A percentile compares a stretch with the other conserved stretches of the same genome.
Conservation (phyloP, 1,140 invertebrate genomes). For the Luehdorfia chinensis region DNA sequence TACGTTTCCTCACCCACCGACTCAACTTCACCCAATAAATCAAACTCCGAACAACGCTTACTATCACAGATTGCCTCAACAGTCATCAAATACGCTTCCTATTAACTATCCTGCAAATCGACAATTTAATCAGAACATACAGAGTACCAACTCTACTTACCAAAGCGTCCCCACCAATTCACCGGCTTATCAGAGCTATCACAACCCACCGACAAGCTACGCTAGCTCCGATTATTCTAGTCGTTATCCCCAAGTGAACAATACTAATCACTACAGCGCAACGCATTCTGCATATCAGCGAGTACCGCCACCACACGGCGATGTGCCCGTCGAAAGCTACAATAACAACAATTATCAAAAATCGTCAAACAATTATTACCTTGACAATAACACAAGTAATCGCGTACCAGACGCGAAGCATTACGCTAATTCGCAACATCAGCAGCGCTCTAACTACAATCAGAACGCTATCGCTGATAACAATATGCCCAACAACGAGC, state of each 20-base stretch:
- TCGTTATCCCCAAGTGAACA: constrained; percentile 60
- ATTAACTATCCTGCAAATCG: constrained; percentile 46
- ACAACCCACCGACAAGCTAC: constrained; percentile 69
- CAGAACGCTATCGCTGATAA: constrained; percentile 31
- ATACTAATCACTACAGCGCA: constrained; percentile 49
- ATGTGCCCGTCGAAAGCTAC: constrained; percentile 52
- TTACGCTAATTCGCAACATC: constrained; percentile 49
- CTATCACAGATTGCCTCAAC: constrained; percentile 56
- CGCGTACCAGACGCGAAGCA: constrained; percentile 40
- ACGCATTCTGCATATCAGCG: constrained; percentile 76
- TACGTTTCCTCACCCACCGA: constrained; percentile 58
- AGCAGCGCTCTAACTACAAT: constrained; percentile 40
- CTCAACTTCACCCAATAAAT: constrained; percentile 45
- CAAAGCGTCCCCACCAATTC: constrained; percentile 73
- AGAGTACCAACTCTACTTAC: constrained; percentile 51
- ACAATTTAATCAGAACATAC: constrained; percentile 40
- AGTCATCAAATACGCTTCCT: constrained; percentile 28
- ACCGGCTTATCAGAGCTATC: constrained; percentile 63
- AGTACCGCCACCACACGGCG: constrained; percentile 77
- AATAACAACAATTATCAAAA: constrained; percentile 61
- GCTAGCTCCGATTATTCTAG: constrained; percentile 66
- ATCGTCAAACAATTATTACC: constrained; percentile 48
- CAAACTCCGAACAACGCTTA: constrained; percentile 53
- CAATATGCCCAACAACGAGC: constrained; percentile 30
- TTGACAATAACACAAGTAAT: constrained; percentile 39